A percentile compares a stretch with the other conserved stretches of the same genome.
Evolutionary conservation across 2,888 invertebrate species (phyloP).

Genomic region (Hyles lineata): DNA sequence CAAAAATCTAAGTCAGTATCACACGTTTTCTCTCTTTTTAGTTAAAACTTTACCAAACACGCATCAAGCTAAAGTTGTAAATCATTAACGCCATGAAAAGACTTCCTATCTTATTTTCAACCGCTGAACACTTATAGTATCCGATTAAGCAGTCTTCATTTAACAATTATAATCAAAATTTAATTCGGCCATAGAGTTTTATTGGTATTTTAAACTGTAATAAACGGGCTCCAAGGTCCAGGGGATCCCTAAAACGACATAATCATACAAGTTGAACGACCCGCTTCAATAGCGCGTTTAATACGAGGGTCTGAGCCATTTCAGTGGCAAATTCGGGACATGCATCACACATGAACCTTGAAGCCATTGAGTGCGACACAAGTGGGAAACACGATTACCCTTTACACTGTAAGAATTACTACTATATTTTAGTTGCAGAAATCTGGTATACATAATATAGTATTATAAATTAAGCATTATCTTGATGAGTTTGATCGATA

Average conservation of each 20-base stretch:
- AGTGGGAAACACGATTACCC: neutral
- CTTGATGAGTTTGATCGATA: too few relatives aligned
- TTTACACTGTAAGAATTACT: too few relatives aligned
- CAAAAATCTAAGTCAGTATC: too few relatives aligned
- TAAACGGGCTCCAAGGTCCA: neutral
- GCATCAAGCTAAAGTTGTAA: too few relatives aligned
- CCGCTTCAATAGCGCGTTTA: constrained; percentile 36
- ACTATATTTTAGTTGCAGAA: too few relatives aligned
- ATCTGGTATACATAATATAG: too few relatives aligned
- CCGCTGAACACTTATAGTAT: too few relatives aligned
- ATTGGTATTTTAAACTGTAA: neutral
- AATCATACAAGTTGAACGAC: constrained; percentile 68
- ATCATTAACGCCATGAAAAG: too few relatives aligned
- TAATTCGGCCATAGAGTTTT: constrained; percentile 1
- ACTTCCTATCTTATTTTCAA: too few relatives aligned
- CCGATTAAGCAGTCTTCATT: too few relatives aligned
- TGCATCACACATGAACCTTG: constrained; percentile 9
- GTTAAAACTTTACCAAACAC: neutral
- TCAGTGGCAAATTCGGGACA: constrained; percentile 20
- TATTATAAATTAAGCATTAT: too few relatives aligned
- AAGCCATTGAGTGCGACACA: neutral
- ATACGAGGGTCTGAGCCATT: constrained; percentile 19
- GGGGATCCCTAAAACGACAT: constrained; percentile 28
- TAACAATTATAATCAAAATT: too few relatives aligned
- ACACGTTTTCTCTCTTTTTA: neutral